Percentiles rank a stretch among this genome's conserved stretches.
Evolutionary conservation across 2,113 vertebrate genomes (phyloP).

Genomic region (Proterorhinus semilunaris): DNA sequence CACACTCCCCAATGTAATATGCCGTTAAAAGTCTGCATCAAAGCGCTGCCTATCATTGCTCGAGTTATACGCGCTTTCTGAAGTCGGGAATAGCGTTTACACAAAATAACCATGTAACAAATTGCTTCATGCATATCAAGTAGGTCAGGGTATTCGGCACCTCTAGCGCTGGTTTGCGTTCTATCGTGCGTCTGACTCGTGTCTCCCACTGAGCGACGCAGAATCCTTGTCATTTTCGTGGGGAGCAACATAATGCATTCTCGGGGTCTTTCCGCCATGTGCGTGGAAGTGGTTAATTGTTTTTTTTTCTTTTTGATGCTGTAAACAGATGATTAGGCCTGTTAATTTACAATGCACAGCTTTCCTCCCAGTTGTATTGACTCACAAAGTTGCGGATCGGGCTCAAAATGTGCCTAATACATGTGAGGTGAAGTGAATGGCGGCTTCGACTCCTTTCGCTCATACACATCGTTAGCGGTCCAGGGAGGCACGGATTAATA

Average conservation of each 20-base stretch:
- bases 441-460: constrained; percentile 41
- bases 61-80: constrained; percentile 20
- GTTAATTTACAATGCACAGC: constrained; percentile 29
- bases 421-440: constrained; percentile 55
- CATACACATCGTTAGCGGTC: constrained; percentile 46
- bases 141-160: constrained; percentile 39
- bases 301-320: constrained; percentile 55
- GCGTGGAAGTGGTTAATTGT: constrained; percentile 37
- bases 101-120: constrained; percentile 38
- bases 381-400: constrained; percentile 32
- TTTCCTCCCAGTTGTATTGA: constrained; percentile 37
- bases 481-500: constrained; percentile 62
- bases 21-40: constrained; percentile 48
- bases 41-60: constrained; percentile 34
- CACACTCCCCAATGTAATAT: constrained; percentile 24
- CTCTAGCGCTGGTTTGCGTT: constrained; percentile 24
- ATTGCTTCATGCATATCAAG: constrained; percentile 50
- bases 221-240: constrained; percentile 37
- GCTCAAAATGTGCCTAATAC: constrained; percentile 66
- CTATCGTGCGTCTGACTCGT: constrained; percentile 23
- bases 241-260: constrained; percentile 7
- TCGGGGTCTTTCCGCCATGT: constrained; percentile 8
- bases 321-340: constrained; percentile 19
- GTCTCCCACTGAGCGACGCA: constrained; percentile 28
- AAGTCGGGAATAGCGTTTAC: constrained; percentile 34